Evolutionary conservation across 1,140 invertebrate genomes (phyloP), one percentile per base, ranked within the genome.

Genomic region (Hyphantria cunea): DNA sequence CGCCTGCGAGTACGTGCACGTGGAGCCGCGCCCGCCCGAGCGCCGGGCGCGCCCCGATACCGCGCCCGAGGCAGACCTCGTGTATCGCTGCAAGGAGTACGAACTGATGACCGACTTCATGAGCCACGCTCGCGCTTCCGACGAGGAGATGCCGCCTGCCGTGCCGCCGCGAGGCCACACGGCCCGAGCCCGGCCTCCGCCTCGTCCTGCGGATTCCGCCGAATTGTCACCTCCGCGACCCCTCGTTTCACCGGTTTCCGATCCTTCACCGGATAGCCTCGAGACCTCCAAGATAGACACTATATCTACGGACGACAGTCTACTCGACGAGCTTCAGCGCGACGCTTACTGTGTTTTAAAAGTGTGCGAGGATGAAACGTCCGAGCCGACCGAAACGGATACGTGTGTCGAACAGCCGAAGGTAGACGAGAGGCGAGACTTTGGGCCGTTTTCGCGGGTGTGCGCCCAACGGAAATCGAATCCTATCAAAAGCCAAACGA

Each of bases 381-480:
- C 79, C 8, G 17, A 25, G 5, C 39, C 60, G 7, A 70, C 71
- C 6, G 12, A 64, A 12, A 44, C 39, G 48, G 72, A 72, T 8
- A 11, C 39, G 14, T 71, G 58, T 52, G 53, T 15, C 11, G 63
- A 67, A 25, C 62, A 61, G 13, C 48, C 72, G 15, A 41, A 53
- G 34, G 14, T 41, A 14, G 70, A 76, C 15, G 78, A 84, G 4
- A 81, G 76, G 13, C 81, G 82, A 25, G 87, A 87, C 10, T 70
- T 69, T 25, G 82, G 80, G 0, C 78, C 84, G 51, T 91, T 91
- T 67, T 90, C 88, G 6, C 79, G 90, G 39, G 79, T 80, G 45
- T 89, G 82, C 51, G 72, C 83, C 13, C 89, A 91, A 55, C 78
- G 89, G 10, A 92, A 91, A 70, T 91, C 90, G 11, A 91, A 90